phyloP scores from a whole-genome alignment of 2,113 vertebrate species.

The Prionailurus viverrinus region DNA sequence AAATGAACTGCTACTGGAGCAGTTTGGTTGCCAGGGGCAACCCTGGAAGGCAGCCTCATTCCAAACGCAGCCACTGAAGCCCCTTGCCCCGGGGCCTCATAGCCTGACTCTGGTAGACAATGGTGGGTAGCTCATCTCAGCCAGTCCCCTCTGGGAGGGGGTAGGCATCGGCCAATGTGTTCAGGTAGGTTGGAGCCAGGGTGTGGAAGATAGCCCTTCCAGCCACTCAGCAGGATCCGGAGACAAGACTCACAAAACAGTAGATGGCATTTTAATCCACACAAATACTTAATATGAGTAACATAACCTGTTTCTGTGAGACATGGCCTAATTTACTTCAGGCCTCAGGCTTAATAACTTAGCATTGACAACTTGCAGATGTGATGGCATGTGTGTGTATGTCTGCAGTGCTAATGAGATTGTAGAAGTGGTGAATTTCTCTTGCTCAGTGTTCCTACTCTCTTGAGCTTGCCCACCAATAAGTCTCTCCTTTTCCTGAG shows the following conservation, averaged over 20 bases:
- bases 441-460: constrained; percentile 17
- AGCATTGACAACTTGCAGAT: constrained; percentile 57
- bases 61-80: constrained; percentile 59
- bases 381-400: background rate
- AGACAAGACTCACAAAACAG: constrained; percentile 38
- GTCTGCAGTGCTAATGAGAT: constrained; percentile 57
- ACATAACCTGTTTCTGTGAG: constrained; percentile 72
- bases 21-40: constrained; percentile 79
- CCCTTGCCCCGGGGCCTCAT: background rate
- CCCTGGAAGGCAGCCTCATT: constrained; percentile 68
- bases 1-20: constrained; percentile 27
- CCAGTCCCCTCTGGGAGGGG: background rate
- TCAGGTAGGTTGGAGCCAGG: background rate
- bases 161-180: background rate
- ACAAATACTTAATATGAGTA: constrained; percentile 56
- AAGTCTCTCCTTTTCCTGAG: constrained; percentile 48
- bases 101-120: constrained; percentile 6
- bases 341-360: constrained; percentile 70
- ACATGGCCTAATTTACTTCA: constrained; percentile 75
- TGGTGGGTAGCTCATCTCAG: background rate
- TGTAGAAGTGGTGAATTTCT: background rate
- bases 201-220: background rate
- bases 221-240: background rate
- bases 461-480: constrained; percentile 14
- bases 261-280: constrained; percentile 60